phyloP scores from a whole-genome alignment of 2,113 vertebrate species.

The Camelus bactrianus region DNA sequence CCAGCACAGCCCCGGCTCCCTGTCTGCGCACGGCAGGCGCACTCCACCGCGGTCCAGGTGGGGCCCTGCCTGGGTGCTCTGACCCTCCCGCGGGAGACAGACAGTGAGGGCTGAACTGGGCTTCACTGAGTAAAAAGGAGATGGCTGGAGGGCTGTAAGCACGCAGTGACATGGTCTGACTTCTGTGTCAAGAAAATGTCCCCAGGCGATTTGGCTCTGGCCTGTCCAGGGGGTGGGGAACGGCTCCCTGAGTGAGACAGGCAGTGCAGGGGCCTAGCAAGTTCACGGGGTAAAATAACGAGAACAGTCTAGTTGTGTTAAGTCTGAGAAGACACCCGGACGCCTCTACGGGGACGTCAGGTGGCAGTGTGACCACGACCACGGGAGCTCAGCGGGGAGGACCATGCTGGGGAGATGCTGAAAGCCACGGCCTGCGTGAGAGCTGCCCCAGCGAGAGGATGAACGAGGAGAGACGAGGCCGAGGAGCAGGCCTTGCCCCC shows the following conservation, averaged over 20 bases:
- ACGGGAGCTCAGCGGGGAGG: background rate
- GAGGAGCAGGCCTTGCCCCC: rapidly evolving
- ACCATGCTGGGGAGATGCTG: too few relatives aligned
- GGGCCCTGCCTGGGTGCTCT: too few relatives aligned
- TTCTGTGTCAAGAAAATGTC: too few relatives aligned
- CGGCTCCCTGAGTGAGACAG: rapidly evolving
- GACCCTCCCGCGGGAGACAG: too few relatives aligned
- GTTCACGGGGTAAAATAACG: background rate
- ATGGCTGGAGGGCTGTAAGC: too few relatives aligned
- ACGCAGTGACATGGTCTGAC: too few relatives aligned
- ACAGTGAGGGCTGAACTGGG: too few relatives aligned
- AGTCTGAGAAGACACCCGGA: background rate
- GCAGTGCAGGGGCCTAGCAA: too few relatives aligned
- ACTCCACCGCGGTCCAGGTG: too few relatives aligned
- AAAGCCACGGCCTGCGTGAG: rapidly evolving
- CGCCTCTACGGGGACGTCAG: rapidly evolving
- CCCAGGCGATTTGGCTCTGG: background rate
- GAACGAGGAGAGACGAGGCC: background rate
- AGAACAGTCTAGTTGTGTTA: rapidly evolving
- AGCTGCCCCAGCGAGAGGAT: rapidly evolving
- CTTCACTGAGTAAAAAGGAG: too few relatives aligned
- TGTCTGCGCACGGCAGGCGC: too few relatives aligned
- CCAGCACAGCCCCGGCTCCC: too few relatives aligned
- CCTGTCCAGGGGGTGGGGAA: background rate
- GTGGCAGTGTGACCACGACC: rapidly evolving